Percentiles rank a stretch among this genome's conserved stretches.
phyloP scores from a whole-genome alignment of 2,113 vertebrate species.

The Leiothrix lutea region DNA sequence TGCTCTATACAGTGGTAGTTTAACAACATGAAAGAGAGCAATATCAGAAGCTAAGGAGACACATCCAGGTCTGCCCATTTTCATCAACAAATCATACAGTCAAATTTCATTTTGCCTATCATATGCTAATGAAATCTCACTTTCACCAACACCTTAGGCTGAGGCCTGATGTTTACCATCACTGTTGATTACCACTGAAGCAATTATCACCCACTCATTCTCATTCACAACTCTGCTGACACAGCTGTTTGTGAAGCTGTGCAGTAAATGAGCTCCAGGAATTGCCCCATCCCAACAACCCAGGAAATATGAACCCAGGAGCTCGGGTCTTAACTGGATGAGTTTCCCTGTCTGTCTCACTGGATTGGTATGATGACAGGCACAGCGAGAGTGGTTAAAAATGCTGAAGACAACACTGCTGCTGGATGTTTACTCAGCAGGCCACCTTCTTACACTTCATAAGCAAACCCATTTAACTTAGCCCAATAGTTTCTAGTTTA shows the following conservation, averaged over 20 bases:
- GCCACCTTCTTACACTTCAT: neutral
- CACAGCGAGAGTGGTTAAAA: neutral
- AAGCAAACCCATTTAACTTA: neutral
- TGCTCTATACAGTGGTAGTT: neutral
- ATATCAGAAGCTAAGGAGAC: neutral
- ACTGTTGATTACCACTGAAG: neutral
- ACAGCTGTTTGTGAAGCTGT: neutral
- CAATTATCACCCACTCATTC: neutral
- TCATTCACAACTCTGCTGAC: neutral
- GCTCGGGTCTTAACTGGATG: fast-evolving
- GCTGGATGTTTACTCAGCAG: neutral
- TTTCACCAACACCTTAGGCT: neutral
- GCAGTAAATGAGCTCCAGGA: neutral
- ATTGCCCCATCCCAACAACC: neutral
- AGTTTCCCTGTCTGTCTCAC: neutral
- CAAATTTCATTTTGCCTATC: neutral
- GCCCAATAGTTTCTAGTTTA: neutral
- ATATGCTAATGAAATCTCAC: neutral
- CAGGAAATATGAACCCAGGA: neutral
- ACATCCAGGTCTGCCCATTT: neutral
- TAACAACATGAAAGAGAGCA: neutral
- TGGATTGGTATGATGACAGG: neutral
- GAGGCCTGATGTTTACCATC: neutral
- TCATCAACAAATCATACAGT: neutral
- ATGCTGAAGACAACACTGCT: neutral